Conservation (phyloP, 2,888 invertebrate species). For the Drosophila siamana region DNA sequence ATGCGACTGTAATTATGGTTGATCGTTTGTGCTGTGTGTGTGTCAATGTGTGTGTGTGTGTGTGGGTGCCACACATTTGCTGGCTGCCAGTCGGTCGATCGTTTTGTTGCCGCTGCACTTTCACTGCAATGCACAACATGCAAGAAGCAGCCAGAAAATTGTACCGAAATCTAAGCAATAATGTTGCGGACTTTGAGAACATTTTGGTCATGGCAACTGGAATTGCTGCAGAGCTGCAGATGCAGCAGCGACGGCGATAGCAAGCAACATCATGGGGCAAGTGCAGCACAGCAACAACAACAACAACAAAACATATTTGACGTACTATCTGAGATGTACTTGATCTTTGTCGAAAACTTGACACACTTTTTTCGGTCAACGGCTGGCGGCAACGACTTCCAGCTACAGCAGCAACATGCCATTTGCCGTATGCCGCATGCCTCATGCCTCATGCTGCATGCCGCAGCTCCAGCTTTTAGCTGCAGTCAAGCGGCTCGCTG, state of each 20-base stretch:
- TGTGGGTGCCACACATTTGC: constrained; percentile 1
- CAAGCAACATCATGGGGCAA: constrained; percentile 3
- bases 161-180: constrained; percentile 47
- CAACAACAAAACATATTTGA: constrained; percentile 41
- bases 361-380: constrained; percentile 80
- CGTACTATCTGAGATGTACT: constrained; percentile 81
- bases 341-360: constrained; percentile 84
- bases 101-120: constrained; percentile 51
- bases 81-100: not conserved
- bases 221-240: constrained; percentile 51
- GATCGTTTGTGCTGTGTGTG: constrained; percentile 32
- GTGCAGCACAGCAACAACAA: not conserved
- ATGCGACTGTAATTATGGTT: constrained; percentile 14
- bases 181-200: constrained; percentile 58
- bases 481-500: constrained; percentile 52
- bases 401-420: constrained; percentile 15
- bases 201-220: constrained; percentile 74
- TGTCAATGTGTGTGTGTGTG: constrained; percentile 3
- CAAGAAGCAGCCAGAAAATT: constrained; percentile 45
- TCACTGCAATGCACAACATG: constrained; percentile 50
- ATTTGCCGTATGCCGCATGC: not conserved
- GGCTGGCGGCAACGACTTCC: constrained; percentile 55
- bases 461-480: constrained; percentile 41
- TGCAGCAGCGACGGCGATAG: constrained; percentile 34
- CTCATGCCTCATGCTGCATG: constrained; percentile 11